A percentile compares a stretch with the other conserved stretches of the same genome.
Evolutionary conservation across 2,888 invertebrate genomes (phyloP).

Genomic region (Helleia helle): DNA sequence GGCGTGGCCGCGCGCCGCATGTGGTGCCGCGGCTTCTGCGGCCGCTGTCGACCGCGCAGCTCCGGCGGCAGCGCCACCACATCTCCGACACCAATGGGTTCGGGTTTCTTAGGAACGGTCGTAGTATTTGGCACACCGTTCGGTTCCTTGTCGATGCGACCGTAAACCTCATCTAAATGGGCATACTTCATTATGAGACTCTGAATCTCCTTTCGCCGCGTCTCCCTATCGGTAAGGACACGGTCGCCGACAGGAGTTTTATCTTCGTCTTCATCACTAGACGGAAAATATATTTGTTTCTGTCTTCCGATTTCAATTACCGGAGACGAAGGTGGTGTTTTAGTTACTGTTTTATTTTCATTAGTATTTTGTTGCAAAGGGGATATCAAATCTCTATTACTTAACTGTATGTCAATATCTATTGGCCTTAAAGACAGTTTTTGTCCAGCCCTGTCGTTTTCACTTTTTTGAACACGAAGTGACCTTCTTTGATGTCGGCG

Average conservation of each 20-base stretch:
- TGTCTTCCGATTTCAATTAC: slow-evolving; percentile 49
- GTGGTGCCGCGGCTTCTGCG: slow-evolving; percentile 59
- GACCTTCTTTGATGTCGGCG: slow-evolving; percentile 71
- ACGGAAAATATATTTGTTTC: slow-evolving; percentile 63
- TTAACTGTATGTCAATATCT: slow-evolving; percentile 63
- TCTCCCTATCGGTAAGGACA: slow-evolving; percentile 81
- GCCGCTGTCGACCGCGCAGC: slow-evolving; percentile 55
- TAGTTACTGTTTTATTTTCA: slow-evolving; percentile 43
- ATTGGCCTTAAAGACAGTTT: slow-evolving; percentile 70
- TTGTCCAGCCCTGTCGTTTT: slow-evolving; percentile 61
- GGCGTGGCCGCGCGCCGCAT: slow-evolving; percentile 70
- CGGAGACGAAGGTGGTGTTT: slow-evolving; percentile 54
- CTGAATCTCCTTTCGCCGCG: slow-evolving; percentile 87
- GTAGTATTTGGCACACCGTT: slow-evolving; percentile 38
- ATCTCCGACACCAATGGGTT: slow-evolving; percentile 54
- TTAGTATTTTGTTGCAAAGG: slow-evolving; percentile 54
- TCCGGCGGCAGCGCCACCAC: slow-evolving; percentile 59
- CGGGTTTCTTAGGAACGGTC: slow-evolving; percentile 33
- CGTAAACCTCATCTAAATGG: slow-evolving; percentile 82
- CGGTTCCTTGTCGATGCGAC: slow-evolving; percentile 51
- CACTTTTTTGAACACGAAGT: slow-evolving; percentile 77
- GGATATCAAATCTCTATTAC: slow-evolving; percentile 68
- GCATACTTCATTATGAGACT: slow-evolving; percentile 88
- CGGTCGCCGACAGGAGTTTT: slow-evolving; percentile 71
- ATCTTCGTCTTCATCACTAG: slow-evolving; percentile 66